These are phyloP conservation scores for Beroe ovata DNA, from an alignment of 37 sponge, comb jelly and placozoan genomes.

Conservation along the genomic window DNA sequence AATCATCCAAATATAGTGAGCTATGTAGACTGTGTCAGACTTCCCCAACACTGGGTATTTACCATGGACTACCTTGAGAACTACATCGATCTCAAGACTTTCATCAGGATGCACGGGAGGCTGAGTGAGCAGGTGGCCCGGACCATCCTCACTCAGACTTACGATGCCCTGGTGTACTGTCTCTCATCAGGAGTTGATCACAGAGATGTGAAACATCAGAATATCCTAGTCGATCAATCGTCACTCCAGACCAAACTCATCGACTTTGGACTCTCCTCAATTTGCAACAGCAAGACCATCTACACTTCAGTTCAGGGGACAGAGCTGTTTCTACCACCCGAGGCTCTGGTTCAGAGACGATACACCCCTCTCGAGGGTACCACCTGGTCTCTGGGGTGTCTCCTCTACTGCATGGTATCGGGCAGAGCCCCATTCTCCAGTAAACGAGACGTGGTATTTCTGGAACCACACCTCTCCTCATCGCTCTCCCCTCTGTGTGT, in stretches of 20 bases:
- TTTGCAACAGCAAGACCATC: slow-evolving; percentile 41
- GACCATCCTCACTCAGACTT: slow-evolving; percentile 19
- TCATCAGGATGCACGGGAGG: slow-evolving; percentile 1
- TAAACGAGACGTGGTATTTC: slow-evolving; percentile 45
- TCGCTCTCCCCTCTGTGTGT: slow-evolving; percentile 24
- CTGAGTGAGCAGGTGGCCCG: slow-evolving; percentile 22
- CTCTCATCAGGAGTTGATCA: slow-evolving; percentile 49
- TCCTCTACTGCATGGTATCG: slow-evolving; percentile 37
- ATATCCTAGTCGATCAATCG: slow-evolving; percentile 22
- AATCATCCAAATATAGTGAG: slow-evolving; percentile 8
- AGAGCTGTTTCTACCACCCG: slow-evolving; percentile 44
- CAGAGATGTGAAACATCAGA: slow-evolving; percentile 56
- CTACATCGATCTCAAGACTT: slow-evolving; percentile 21
- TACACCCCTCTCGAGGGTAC: slow-evolving; percentile 57
- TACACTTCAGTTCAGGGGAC: slow-evolving; percentile 44
- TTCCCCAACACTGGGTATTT: slow-evolving; percentile 60
- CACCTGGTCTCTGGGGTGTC: slow-evolving; percentile 51
- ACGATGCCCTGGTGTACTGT: slow-evolving; percentile 66
- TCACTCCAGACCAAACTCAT: slow-evolving; percentile 50
- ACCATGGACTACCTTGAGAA: slow-evolving; percentile 58
- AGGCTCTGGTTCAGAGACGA: slow-evolving; percentile 48
- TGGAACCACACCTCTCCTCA: not conserved
- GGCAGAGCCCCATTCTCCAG: slow-evolving; percentile 32
- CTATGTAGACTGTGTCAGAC: slow-evolving; percentile 4
- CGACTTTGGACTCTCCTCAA: slow-evolving; percentile 45